Percentiles rank a stretch among this genome's conserved stretches.
phyloP scores from a whole-genome alignment of 1,140 invertebrate species.

The Drosophila sp. region DNA sequence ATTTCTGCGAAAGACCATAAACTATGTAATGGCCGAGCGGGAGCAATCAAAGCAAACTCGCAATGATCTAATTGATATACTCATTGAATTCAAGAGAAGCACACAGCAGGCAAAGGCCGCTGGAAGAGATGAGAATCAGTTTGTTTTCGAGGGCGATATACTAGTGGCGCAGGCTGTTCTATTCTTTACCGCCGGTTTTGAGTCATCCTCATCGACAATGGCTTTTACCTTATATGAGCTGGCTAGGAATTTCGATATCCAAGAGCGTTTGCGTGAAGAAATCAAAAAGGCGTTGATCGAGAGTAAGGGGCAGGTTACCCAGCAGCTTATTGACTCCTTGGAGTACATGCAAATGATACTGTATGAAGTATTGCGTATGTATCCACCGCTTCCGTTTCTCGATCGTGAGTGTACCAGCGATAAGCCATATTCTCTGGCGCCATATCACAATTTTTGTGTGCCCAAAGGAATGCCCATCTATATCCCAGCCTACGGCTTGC shows the following conservation, averaged over 20 bases:
- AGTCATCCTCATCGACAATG: constrained; percentile 84
- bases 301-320: constrained; percentile 78
- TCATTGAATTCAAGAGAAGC: constrained; percentile 69
- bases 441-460: constrained; percentile 58
- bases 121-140: constrained; percentile 26
- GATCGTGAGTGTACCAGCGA: constrained; percentile 83
- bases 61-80: constrained; percentile 83
- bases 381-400: constrained; percentile 85
- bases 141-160: constrained; percentile 75
- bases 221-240: constrained; percentile 84
- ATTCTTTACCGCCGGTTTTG: constrained; percentile 87
- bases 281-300: constrained; percentile 79
- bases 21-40: constrained; percentile 79
- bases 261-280: constrained; percentile 83
- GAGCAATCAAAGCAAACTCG: constrained; percentile 62
- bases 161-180: constrained; percentile 86
- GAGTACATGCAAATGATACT: constrained; percentile 83
- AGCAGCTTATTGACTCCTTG: constrained; percentile 82
- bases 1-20: constrained; percentile 80
- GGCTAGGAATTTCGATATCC: constrained; percentile 82
- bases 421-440: constrained; percentile 52
- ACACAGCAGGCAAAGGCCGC: constrained; percentile 44
- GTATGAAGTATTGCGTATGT: constrained; percentile 85
- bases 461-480: constrained; percentile 73
- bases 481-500: constrained; percentile 73